Evolutionary conservation across 2,888 invertebrate species (phyloP).

Genomic region (Nephrotoma appendiculata): DNA sequence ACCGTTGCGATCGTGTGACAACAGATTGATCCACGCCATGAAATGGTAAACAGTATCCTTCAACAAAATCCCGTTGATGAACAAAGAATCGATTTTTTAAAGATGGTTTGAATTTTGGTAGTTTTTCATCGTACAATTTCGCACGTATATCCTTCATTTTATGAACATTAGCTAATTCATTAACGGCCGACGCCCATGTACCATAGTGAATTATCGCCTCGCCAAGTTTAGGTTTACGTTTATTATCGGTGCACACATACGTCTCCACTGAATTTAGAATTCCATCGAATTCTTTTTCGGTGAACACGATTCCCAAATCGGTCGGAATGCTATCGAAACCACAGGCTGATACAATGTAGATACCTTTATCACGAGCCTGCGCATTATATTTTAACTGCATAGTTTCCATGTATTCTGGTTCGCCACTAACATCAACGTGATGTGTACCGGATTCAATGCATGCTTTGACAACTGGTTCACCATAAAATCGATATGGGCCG

Average conservation of each 20-base stretch:
- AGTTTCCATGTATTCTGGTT: slow-evolving; percentile 74
- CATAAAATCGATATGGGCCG: slow-evolving; percentile 79
- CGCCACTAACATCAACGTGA: slow-evolving; percentile 88
- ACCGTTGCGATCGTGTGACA: slow-evolving; percentile 65
- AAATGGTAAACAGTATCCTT: slow-evolving; percentile 60
- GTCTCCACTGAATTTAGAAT: slow-evolving; percentile 64
- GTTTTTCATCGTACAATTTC: slow-evolving; percentile 47
- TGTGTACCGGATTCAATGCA: slow-evolving; percentile 68
- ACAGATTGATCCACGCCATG: slow-evolving; percentile 72
- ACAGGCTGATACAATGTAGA: slow-evolving; percentile 80
- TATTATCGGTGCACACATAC: slow-evolving; percentile 38
- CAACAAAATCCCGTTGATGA: slow-evolving; percentile 35
- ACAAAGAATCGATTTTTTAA: slow-evolving; percentile 33
- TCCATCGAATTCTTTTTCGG: slow-evolving; percentile 63
- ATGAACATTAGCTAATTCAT: slow-evolving; percentile 49
- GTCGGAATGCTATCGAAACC: slow-evolving; percentile 87
- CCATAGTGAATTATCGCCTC: slow-evolving; percentile 57
- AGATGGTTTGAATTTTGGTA: slow-evolving; percentile 48
- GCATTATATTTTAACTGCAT: slow-evolving; percentile 72
- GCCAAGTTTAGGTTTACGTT: slow-evolving; percentile 15
- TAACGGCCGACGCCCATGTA: slow-evolving; percentile 79
- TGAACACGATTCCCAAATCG: slow-evolving; percentile 71
- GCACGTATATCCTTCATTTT: slow-evolving; percentile 51
- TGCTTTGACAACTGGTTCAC: slow-evolving; percentile 79
- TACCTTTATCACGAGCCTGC: slow-evolving; percentile 58